phyloP scores from a whole-genome alignment of 2,797 vertebrate genomes.

The Pantherophis vulpinus region DNA sequence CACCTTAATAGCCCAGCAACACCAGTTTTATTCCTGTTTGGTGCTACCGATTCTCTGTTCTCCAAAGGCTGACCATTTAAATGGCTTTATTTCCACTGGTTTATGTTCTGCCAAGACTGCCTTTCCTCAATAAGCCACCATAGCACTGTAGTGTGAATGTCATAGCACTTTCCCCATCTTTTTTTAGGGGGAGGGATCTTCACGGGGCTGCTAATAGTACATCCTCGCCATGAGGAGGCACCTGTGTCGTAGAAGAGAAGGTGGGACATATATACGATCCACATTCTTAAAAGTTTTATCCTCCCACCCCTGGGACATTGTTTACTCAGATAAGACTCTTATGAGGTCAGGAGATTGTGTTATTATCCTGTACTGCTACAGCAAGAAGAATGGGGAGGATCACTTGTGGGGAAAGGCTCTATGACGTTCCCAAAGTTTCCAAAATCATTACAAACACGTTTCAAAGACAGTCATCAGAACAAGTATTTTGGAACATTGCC shows the following conservation, averaged over 20 bases:
- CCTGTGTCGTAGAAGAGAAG: background rate
- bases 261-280: background rate
- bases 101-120: background rate
- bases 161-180: background rate
- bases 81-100: background rate
- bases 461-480: background rate
- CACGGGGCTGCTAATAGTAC: background rate
- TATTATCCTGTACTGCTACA: background rate
- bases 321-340: background rate
- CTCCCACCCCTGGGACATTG: background rate
- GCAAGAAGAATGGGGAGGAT: background rate
- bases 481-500: background rate
- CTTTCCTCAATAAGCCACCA: background rate
- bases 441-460: background rate
- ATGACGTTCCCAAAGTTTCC: background rate
- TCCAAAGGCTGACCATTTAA: background rate
- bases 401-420: background rate
- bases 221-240: background rate
- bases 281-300: background rate
- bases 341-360: background rate
- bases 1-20: background rate
- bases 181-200: background rate
- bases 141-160: background rate
- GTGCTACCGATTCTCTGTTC: background rate
- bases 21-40: background rate